phyloP scores from a whole-genome alignment of 2,888 invertebrate genomes.

The Bhutanitis thaidina region DNA sequence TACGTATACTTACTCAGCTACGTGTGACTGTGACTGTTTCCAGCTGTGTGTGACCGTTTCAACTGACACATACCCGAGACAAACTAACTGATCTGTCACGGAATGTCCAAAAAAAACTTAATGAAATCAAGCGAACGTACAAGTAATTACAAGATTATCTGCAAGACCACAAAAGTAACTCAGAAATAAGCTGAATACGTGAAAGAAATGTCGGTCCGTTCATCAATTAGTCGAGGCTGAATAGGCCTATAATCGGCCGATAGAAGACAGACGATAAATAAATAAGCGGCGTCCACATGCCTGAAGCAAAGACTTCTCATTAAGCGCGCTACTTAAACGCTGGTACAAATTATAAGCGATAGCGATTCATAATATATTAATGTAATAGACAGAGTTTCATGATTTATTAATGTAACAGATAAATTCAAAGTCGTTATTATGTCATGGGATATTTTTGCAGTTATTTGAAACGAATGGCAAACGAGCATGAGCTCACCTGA shows the following conservation, averaged over 20 bases:
- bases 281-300: conserved; percentile 37
- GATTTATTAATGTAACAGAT: too few relatives aligned
- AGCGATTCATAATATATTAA: neutral
- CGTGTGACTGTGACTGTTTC: too few relatives aligned
- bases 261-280: conserved; percentile 43
- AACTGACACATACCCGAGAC: too few relatives aligned
- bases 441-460: too few relatives aligned
- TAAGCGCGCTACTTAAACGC: conserved; percentile 28
- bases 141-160: conserved; percentile 14
- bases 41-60: too few relatives aligned
- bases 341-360: conserved; percentile 20
- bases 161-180: neutral
- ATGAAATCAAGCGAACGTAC: neutral
- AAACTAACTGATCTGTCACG: too few relatives aligned
- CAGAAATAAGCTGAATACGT: conserved; percentile 18
- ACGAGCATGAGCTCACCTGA: too few relatives aligned
- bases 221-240: conserved; percentile 29
- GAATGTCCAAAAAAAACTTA: too few relatives aligned
- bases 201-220: conserved; percentile 20
- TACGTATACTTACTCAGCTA: too few relatives aligned
- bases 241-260: conserved; percentile 33
- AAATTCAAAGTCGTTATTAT: too few relatives aligned
- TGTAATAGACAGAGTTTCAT: too few relatives aligned
- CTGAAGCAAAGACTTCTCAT: conserved; percentile 36
- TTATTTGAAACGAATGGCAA: too few relatives aligned